A percentile compares a stretch with the other conserved stretches of the same genome.
Conservation (phyloP, 2,888 invertebrate genomes). For the Limnephilus auricula region DNA sequence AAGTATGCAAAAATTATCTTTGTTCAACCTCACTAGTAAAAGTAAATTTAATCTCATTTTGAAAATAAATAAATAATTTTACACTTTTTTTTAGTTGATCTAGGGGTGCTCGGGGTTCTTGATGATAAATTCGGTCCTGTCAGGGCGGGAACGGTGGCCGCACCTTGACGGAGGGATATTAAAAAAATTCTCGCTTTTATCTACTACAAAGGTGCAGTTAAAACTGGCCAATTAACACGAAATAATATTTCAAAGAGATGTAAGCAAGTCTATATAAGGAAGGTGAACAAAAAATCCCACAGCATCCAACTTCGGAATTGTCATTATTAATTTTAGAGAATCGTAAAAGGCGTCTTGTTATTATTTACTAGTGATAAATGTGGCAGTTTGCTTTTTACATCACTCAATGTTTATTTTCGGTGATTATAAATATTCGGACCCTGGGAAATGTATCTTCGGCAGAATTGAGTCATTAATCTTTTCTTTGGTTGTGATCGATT, state of each 20-base stretch:
- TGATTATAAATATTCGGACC: background rate
- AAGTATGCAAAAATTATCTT: too few relatives aligned
- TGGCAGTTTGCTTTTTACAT: background rate
- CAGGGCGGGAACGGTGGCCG: background rate
- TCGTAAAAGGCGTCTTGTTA: background rate
- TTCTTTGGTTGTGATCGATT: background rate
- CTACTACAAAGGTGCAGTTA: background rate
- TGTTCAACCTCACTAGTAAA: too few relatives aligned
- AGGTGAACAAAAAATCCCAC: background rate
- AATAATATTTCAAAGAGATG: background rate
- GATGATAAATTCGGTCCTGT: background rate
- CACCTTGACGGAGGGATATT: background rate
- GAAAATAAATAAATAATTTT: too few relatives aligned
- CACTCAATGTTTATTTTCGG: background rate
- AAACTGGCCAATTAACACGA: background rate
- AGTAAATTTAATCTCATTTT: too few relatives aligned
- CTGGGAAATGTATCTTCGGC: background rate
- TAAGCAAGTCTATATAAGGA: background rate
- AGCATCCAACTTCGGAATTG: background rate
- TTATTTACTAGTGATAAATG: background rate
- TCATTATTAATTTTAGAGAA: background rate
- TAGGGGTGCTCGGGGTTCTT: background rate
- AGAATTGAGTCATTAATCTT: background rate
- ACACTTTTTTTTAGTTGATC: too few relatives aligned
- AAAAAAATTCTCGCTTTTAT: background rate